Evolutionary conservation across 2,113 vertebrate species (phyloP), one percentile per base, ranked within the genome.

Genomic region (Nothocercus julius): DNA sequence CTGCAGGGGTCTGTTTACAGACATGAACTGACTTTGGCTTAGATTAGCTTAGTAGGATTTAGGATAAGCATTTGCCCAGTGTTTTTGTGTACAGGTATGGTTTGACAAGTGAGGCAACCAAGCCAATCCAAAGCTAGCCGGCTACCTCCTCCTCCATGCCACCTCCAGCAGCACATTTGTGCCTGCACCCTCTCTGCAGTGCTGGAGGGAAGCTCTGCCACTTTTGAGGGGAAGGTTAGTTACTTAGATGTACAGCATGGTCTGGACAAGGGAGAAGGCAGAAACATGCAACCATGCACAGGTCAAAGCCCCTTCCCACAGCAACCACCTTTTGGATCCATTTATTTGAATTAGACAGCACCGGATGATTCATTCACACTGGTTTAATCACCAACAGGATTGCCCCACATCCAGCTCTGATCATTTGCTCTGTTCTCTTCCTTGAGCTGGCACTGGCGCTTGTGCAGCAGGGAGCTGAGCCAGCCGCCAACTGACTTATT

Each of bases 21-120:
- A 9, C 1, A 3, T 0, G 0, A 72, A 38, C 22, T 11, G 12
- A 10, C 17, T 30, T 7, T 0, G n/a, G 14, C 63, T 80, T 11
- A 36, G 42, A 13, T 30, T 11, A 45, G 53, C 10, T 38, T 4
- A 51, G 28, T 2, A 19, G 28, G 25, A 69, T n/a, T 69, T 6
- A 36, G 30, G 62, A 32, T 14, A 7, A 80, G 24, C 34, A 2
- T 9, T 22, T 0, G 2, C 9, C 19, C 13, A 15, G 58, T 2
- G 9, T 19, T 25, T 56, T 17, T 38, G 61, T 1, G 0, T 14
- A 62, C 34, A 21, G 7, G 51, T 49, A 61, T 0, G 0, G 38
- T 53, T 9, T 68, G 54, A 69, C 17, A n/a, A 45, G 49, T 0
- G 9, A 64, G 5, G 15, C 28, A 74, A 15, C 34, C 27, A 62